phyloP scores from a whole-genome alignment of 1,140 invertebrate species.

The Drosophila ohnishii region DNA sequence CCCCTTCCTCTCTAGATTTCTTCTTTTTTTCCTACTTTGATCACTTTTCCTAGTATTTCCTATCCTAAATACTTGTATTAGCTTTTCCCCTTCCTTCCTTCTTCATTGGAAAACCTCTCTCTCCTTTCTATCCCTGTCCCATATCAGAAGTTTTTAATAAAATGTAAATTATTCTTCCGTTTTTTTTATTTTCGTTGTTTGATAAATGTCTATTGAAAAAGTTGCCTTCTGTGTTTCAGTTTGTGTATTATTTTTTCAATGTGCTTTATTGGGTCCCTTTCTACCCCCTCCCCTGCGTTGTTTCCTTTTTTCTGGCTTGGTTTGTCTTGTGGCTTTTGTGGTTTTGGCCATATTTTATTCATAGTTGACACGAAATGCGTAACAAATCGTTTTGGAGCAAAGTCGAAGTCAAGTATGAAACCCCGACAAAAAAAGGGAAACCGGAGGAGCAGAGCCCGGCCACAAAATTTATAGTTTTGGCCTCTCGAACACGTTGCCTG shows the following conservation, averaged over 20 bases:
- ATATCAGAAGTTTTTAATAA: slow-evolving; percentile 73
- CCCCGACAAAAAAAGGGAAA: slow-evolving; percentile 1
- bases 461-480: slow-evolving; percentile 75
- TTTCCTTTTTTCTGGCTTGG: slow-evolving; percentile 30
- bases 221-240: slow-evolving; percentile 60
- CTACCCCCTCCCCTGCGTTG: slow-evolving; percentile 1
- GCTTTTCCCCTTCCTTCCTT: background rate
- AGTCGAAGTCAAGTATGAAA: slow-evolving; percentile 9
- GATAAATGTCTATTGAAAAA: slow-evolving; percentile 80
- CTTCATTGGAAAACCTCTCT: background rate
- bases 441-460: slow-evolving; percentile 35
- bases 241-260: slow-evolving; percentile 25
- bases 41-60: background rate
- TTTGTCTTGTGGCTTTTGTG: slow-evolving; percentile 54
- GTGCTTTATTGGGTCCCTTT: slow-evolving; percentile 20
- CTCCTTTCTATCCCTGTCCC: slow-evolving; percentile 13
- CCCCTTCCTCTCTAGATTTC: background rate
- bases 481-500: slow-evolving; percentile 51
- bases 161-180: slow-evolving; percentile 75
- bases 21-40: background rate
- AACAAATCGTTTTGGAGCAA: slow-evolving; percentile 70
- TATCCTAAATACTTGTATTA: background rate
- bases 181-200: slow-evolving; percentile 42
- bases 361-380: slow-evolving; percentile 81
- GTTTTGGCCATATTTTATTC: slow-evolving; percentile 77